Base-by-base conservation (phyloP, 2,797 vertebrate species). In the Pseudochirops cupreus region DNA sequence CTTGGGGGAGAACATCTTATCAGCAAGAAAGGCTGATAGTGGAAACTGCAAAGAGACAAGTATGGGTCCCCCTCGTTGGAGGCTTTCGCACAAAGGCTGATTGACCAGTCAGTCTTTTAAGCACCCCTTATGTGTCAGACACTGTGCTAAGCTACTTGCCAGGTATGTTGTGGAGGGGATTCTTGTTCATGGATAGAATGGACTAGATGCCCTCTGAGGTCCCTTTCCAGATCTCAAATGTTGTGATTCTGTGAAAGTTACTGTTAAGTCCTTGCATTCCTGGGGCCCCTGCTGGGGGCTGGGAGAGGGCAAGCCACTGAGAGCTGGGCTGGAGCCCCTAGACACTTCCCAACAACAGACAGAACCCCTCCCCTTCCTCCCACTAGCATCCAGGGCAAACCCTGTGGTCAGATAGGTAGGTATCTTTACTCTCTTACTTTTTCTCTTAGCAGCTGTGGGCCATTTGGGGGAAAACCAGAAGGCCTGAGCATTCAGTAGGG, bases 1-100 rank as follows among this genome's bases (percentile, higher is more conserved):
- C 96, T 98, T 95, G 97, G 91, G 74, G 89, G n/a, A 97, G 54
- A 91, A 91, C 53, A 91, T 91, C 54, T 91, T 53, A 53, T 91
- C 90, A 90, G 52, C 26, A 33, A 90, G 52, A 90, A 90, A 90
- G 89, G 53, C 16, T n/a, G 90, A 55, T 55, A 91, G 90, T 33
- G 90, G 39, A 87, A 46, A 87, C 11, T 50, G 21, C 24, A 24
- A 87, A 87, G 74, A 87, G 74, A 26, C 39, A 50, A 87, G 26
- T 46, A 46, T 11, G 24, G 39, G 24, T 11, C n/a, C n/a, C 21
- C 21, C 21, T 82, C 7, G 0, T 82, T 1, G 18, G 39, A 39
- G 74, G n/a, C 18, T 46, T 82, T 82, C n/a, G 21, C 3, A 39
- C n/a, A 10, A 82, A n/a, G 16, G 6, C n/a, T 82, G 67, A 24